Evolutionary conservation across 2,113 vertebrate species (phyloP).

Genomic region (Merops nubicus): DNA sequence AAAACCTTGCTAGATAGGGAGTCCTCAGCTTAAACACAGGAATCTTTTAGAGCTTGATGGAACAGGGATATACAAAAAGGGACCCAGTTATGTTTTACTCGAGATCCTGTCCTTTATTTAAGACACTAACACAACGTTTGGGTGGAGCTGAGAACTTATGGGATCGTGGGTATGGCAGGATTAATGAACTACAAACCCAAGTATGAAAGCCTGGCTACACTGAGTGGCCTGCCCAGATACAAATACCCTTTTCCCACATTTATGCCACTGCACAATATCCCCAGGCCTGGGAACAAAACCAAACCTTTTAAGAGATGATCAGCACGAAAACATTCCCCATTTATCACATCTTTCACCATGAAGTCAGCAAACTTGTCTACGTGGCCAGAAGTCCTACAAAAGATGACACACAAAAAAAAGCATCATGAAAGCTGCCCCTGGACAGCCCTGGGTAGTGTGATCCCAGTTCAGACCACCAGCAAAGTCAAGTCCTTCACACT

Average conservation of each 20-base stretch:
- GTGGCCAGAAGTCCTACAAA: slow-evolving; percentile 91
- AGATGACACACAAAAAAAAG: not conserved
- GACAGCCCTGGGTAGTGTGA: not conserved
- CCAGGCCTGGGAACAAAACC: not conserved
- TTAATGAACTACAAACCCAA: not conserved
- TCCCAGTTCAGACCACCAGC: not conserved
- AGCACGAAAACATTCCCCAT: slow-evolving; percentile 94
- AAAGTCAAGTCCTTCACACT: not conserved
- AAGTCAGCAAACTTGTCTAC: slow-evolving; percentile 99
- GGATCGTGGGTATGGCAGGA: not conserved
- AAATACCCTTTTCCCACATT: not conserved
- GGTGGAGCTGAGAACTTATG: not conserved
- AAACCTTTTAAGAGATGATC: slow-evolving; percentile 96
- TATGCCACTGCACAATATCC: not conserved
- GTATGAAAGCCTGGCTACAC: not conserved
- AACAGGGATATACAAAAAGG: not conserved
- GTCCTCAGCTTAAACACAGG: not conserved
- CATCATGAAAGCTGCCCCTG: not conserved
- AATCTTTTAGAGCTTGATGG: not conserved
- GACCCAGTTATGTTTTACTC: not conserved
- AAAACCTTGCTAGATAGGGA: not conserved
- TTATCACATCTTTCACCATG: slow-evolving; percentile 98
- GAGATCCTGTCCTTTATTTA: not conserved
- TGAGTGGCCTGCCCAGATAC: not conserved
- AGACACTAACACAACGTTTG: not conserved